Conservation (phyloP, 2,113 vertebrate species). For the Muscicapa adusta region DNA sequence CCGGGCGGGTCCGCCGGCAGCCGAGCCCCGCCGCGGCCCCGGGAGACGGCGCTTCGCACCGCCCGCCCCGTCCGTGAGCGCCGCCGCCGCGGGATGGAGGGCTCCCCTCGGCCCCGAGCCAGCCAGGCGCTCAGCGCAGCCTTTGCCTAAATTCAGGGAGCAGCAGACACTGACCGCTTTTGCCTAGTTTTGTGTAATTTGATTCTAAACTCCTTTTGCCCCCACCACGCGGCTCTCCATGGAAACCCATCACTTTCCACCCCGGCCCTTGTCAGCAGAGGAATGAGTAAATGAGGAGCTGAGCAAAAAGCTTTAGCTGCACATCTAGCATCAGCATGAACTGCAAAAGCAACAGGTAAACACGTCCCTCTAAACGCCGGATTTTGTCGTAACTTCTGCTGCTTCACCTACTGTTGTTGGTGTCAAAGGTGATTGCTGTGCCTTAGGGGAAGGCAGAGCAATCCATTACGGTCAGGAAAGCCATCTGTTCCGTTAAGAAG, state of each 20-base stretch:
- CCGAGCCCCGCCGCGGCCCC: too few species aligned
- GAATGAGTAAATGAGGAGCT: not conserved
- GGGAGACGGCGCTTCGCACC: not conserved
- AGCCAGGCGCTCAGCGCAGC: not conserved
- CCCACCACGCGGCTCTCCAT: too few species aligned
- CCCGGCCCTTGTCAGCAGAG: not conserved
- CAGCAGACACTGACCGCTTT: not conserved
- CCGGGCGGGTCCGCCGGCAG: too few species aligned
- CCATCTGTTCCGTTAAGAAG: not conserved
- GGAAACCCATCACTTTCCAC: not conserved
- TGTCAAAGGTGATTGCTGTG: constrained; percentile 34
- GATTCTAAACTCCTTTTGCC: not conserved
- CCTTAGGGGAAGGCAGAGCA: not conserved
- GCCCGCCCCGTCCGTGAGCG: too few species aligned
- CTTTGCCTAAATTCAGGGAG: not conserved
- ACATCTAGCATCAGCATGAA: not conserved
- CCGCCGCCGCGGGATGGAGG: not conserved
- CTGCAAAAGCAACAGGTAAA: not conserved
- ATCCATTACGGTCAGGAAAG: not conserved
- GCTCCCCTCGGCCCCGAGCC: fast-evolving
- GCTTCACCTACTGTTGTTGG: not conserved
- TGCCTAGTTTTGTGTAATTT: not conserved
- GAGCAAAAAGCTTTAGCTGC: not conserved
- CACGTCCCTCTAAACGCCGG: not conserved
- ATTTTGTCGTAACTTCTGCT: not conserved